Evolutionary conservation across 2,888 invertebrate genomes (phyloP), one percentile per base, ranked within the genome.

Genomic region (Drosophila mercatorum): DNA sequence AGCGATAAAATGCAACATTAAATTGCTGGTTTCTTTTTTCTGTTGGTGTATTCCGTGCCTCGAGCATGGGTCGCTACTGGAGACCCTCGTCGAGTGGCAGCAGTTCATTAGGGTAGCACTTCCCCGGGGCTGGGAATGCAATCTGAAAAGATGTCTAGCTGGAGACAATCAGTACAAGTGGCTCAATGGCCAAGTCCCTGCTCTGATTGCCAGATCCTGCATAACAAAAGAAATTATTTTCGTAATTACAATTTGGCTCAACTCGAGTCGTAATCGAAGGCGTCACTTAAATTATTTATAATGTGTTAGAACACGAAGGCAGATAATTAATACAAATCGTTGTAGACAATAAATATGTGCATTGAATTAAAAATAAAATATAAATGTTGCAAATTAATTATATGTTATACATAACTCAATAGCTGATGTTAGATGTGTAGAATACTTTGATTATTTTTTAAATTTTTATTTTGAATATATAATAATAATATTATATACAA

Each of bases 1-100:
- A 78, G 75, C 91, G 88, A 92, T 92, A 91, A 91, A 92, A 91
- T 92, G 89, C 90, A 91, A 91, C 91, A 92, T 92, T 91, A 92
- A 91, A 91, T 91, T 90, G 89, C 79, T 83, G 86, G 89, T 90
- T 90, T 72, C 62, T 43, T 43, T 68, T 49, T 57, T 41, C 40
- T 47, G 44, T 58, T 55, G 55, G 52, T 56, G 38, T 44, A 46
- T 51, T 49, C 57, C 46, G 12, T 62, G 49, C 63, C 58, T 43
- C 22, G 26, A 41, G 55, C 43, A 36, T 47, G 46, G 43, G 40
- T 64, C 43, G 38, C 65, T 56, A 28, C 38, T 47, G 61, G 73
- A 62, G 70, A 61, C 75, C 68, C 68, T 75, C 60, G 65, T 75
- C 60, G 65, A 72, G 68, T 63, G 63, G 68, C 65, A 68, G 68